Conservation (phyloP, 2,113 vertebrate species). For the Cygnus buccinator region DNA sequence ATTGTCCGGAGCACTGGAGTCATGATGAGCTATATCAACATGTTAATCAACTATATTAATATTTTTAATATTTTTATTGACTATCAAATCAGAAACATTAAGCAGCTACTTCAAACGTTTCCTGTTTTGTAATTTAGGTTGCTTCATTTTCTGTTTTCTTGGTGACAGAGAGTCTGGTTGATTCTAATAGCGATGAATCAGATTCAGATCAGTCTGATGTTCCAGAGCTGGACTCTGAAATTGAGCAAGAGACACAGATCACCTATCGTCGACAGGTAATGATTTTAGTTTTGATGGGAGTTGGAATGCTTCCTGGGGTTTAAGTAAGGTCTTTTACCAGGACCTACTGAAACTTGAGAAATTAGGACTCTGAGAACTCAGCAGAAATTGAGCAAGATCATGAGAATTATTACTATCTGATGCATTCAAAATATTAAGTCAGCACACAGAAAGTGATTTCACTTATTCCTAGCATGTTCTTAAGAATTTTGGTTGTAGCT, state of each 20-base stretch:
- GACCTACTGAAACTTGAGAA: not conserved
- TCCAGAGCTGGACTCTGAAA: constrained; percentile 98
- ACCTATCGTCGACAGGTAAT: constrained; percentile 92
- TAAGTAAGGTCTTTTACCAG: not conserved
- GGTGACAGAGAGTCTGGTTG: constrained; percentile 88
- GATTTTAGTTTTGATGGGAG: not conserved
- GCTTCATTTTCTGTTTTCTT: constrained; percentile 13
- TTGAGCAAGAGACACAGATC: constrained; percentile 96
- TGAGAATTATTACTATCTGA: not conserved
- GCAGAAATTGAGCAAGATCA: not conserved
- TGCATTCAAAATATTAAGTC: not conserved
- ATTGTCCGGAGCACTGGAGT: not conserved
- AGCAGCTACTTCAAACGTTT: not conserved
- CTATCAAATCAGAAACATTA: constrained; percentile 7
- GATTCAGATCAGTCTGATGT: constrained; percentile 98
- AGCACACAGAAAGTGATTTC: not conserved
- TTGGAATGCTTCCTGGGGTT: not conserved
- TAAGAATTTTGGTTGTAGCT: not conserved
- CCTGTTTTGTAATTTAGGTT: not conserved
- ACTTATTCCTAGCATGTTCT: not conserved
- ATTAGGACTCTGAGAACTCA: not conserved
- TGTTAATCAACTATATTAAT: not conserved
- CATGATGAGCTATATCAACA: not conserved
- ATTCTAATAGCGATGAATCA: constrained; percentile 97
- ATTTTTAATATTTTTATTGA: not conserved